A percentile compares a stretch with the other conserved stretches of the same genome.
phyloP scores from a whole-genome alignment of 1,140 invertebrate genomes.

The Amphibalanus amphitrite region DNA sequence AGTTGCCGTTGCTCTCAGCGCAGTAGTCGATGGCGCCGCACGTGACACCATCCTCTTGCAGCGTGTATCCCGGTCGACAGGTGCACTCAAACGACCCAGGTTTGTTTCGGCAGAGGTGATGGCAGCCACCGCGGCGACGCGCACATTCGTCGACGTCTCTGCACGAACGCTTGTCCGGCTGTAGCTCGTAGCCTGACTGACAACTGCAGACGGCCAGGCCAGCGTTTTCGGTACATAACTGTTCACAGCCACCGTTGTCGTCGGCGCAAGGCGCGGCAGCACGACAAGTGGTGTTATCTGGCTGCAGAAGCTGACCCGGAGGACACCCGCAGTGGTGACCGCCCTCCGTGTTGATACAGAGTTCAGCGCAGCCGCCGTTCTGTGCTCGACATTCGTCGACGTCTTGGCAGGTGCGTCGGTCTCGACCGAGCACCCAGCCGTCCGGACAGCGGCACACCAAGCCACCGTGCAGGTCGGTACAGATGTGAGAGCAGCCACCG shows the following conservation, averaged over 20 bases:
- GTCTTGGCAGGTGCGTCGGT: slow-evolving; percentile 37
- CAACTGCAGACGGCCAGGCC: slow-evolving; percentile 16
- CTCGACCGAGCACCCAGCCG: slow-evolving; percentile 16
- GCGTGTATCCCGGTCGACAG: slow-evolving; percentile 20
- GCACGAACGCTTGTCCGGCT: slow-evolving; percentile 27
- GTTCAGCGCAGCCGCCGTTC: slow-evolving; percentile 37
- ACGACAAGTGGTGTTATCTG: slow-evolving; percentile 33
- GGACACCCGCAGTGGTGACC: slow-evolving; percentile 26
- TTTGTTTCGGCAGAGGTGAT: slow-evolving; percentile 33
- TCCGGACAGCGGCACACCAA: slow-evolving; percentile 39
- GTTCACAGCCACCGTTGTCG: slow-evolving; percentile 63
- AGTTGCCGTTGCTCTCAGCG: slow-evolving; percentile 6
- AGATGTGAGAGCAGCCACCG: slow-evolving; percentile 39
- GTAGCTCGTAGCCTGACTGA: slow-evolving; percentile 29
- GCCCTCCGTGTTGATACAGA: slow-evolving; percentile 32
- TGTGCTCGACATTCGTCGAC: slow-evolving; percentile 34
- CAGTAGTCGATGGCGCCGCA: slow-evolving; percentile 21
- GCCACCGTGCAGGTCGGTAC: slow-evolving; percentile 31
- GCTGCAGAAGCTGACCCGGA: slow-evolving; percentile 24
- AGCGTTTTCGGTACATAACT: slow-evolving; percentile 42
- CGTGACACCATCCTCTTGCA: slow-evolving; percentile 7
- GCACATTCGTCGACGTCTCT: slow-evolving; percentile 48
- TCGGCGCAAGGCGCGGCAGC: slow-evolving; percentile 46
- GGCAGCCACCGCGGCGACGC: slow-evolving; percentile 32
- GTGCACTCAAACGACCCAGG: slow-evolving; percentile 33